Base-by-base conservation (phyloP, 2,888 invertebrate genomes). In the Drosophila paranaensis region DNA sequence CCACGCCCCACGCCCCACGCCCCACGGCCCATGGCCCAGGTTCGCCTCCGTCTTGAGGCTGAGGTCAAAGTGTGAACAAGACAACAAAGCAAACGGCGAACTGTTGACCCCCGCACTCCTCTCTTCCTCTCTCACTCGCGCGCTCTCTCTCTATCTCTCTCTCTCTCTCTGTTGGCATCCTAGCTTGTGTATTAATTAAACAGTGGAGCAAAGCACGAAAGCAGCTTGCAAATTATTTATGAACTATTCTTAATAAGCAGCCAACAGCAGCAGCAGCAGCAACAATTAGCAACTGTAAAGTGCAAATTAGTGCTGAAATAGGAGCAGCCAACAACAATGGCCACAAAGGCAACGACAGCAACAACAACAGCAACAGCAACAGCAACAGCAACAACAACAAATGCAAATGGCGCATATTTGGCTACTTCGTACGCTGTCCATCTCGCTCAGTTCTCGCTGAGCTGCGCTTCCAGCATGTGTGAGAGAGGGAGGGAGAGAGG, bases 221-320 rank as follows among this genome's bases (percentile, higher is more conserved):
- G 30, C n/a, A 50, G 45, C 48, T 40, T 27, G 54, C 61, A 63
- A 73, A 79, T 72, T 66, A 66, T 54, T 20, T 48, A 81, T 78
- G 63, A 81, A 83, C 78, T 76, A 78, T 83, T 83, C 76, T 75
- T 75, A 71, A 71, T 66, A 81, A 46, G n/a, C 25, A 20, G 37
- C 35, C 20, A 30, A 10, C 13, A 66, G 33, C 46, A 30, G 54
- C 46, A 30, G 54, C 46, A 27, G n/a, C 27, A 33, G 16, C 48
- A 45, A 33, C 56, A 58, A 58, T 53, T 37, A 53, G 37, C 2
- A 53, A 35, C 57, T 30, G 16, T 33, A 61, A 51, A 55, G 43
- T 27, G 56, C 35, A 68, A 63, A 56, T 56, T 56, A 62, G 50
- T 57, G 42, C 33, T 45, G 56, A 43, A 51, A 20, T 35, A 72